Percentiles rank a stretch among this genome's conserved stretches.
phyloP scores from a whole-genome alignment of 2,888 invertebrate species.

The Phengaris alcon region DNA sequence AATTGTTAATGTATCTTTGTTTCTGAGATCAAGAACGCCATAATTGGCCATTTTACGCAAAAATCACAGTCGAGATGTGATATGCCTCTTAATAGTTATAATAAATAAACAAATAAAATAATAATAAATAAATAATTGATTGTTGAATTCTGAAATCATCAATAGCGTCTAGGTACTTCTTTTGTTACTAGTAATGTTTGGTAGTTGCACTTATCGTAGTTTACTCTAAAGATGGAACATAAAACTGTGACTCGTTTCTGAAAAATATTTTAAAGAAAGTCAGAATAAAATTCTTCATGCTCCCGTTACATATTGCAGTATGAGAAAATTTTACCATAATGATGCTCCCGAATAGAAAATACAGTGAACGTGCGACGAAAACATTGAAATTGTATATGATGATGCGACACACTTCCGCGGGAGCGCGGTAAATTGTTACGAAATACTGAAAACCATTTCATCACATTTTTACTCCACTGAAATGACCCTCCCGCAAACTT shows the following conservation, averaged over 20 bases:
- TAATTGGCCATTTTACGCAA: too few species aligned
- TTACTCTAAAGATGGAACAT: not conserved
- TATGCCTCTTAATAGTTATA: too few species aligned
- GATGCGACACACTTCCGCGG: slow-evolving; percentile 43
- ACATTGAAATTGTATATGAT: slow-evolving; percentile 45
- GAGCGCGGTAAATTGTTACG: slow-evolving; percentile 47
- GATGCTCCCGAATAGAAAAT: slow-evolving; percentile 36
- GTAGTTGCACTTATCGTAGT: too few species aligned
- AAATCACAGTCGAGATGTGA: too few species aligned
- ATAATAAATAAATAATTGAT: too few species aligned
- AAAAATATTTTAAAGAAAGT: not conserved
- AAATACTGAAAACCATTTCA: slow-evolving; percentile 45
- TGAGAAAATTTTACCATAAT: slow-evolving; percentile 33
- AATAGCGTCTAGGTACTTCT: not conserved
- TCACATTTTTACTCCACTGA: slow-evolving; percentile 37
- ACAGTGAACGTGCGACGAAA: slow-evolving; percentile 35
- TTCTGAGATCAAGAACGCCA: too few species aligned
- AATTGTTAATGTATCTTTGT: too few species aligned
- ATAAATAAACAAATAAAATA: too few species aligned
- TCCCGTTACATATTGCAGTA: slow-evolving; percentile 21
- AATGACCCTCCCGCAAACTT: slow-evolving; percentile 37
- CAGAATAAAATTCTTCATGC: not conserved
- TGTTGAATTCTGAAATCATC: not conserved
- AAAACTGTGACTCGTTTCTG: not conserved
- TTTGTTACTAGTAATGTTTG: too few species aligned